Evolutionary conservation across 2,797 vertebrate species (phyloP), one percentile per base, ranked within the genome.

Genomic region (Cossypha niveicapilla): DNA sequence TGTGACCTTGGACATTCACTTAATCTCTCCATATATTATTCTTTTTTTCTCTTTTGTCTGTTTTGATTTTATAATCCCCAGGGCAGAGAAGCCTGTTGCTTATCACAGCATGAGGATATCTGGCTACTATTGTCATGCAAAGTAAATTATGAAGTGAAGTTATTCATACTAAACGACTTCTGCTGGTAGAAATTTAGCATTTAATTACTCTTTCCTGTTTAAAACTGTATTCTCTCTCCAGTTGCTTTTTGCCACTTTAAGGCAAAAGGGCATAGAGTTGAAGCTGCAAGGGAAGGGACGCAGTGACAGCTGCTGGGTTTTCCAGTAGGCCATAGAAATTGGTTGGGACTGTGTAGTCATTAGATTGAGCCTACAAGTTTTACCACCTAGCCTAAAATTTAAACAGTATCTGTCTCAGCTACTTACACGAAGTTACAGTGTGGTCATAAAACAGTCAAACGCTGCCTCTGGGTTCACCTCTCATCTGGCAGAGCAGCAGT

Each of bases 71-170:
- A 66, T 42, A 94, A 63, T 94, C 92, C 82, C 75, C 41, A 86
- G 72, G 68, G 79, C 58, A 91, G 42, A 91, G 28, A 57, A 83
- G 61, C 61, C 54, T 94, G 72, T 80, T 95, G 48, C 95, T 94
- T 96, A 90, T 96, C 76, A n/a, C 50, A 51, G 39, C 30, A 44
- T 50, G 62, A 86, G 28, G 35, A 27, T 89, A 93, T 85, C 68
- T 35, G 34, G 74, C 68, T 80, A 60, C 42, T 65, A 85, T 93
- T 94, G 50, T 86, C 53, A 93, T 83, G 91, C 65, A 83, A 91
- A 92, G 42, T 83, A 88, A 96, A 94, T 95, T 77, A 92, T 22
- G 37, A 79, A 88, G 78, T 60, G 51, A 90, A 84, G 47, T 76
- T 88, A 92, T 88, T 94, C 88, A 92, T 77, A 57, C 45, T 67